These are phyloP conservation scores for Chrosomus eos DNA, from an alignment of 2,797 vertebrate species.

Conservation along the genomic window DNA sequence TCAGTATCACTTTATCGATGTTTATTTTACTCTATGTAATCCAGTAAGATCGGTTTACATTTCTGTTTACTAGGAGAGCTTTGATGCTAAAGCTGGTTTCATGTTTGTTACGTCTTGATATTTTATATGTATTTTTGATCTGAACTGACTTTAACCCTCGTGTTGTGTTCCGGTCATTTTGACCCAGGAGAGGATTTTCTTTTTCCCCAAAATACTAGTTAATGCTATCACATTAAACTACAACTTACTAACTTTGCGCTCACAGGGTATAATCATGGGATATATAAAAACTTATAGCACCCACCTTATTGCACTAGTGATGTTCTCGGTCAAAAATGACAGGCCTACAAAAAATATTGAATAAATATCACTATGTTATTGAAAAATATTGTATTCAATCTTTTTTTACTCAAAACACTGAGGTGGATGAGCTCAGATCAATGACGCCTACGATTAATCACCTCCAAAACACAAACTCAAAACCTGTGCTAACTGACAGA, in stretches of 20 bases:
- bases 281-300: not conserved
- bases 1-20: conserved; percentile 4
- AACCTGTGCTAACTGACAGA: not conserved
- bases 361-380: too few relatives aligned
- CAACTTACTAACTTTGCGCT: not conserved
- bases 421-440: not conserved
- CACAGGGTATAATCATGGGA: not conserved
- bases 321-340: too few relatives aligned
- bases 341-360: too few relatives aligned
- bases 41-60: not conserved
- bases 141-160: not conserved
- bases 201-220: not conserved
- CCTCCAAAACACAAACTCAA: not conserved
- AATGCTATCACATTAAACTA: not conserved
- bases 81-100: not conserved
- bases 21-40: not conserved
- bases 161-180: not conserved
- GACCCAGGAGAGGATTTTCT: not conserved
- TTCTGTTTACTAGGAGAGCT: conserved; percentile 15
- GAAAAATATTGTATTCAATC: too few relatives aligned
- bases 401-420: too few relatives aligned
- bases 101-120: not conserved
- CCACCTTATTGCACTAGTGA: too few relatives aligned
- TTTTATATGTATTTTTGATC: not conserved
- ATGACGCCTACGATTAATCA: not conserved